Conservation (phyloP, 2,797 vertebrate species). For the Gymnoscopelus braueri region DNA sequence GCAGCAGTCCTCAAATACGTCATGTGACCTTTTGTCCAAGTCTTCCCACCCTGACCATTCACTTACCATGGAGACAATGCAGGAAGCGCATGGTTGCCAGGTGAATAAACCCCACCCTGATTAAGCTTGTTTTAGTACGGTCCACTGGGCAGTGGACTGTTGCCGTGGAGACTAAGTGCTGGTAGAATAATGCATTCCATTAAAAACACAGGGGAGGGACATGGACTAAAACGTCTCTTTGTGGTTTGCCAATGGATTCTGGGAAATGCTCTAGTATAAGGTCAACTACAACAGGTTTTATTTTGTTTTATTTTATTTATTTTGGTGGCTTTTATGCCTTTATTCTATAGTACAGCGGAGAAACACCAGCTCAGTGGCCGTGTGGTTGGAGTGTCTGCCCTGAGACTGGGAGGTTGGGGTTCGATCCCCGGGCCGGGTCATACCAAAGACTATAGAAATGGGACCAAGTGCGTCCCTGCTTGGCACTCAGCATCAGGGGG, state of each 20-base stretch:
- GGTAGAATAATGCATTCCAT: constrained; percentile 45
- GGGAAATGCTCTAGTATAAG: constrained; percentile 23
- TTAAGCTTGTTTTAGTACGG: constrained; percentile 7
- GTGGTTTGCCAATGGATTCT: constrained; percentile 45
- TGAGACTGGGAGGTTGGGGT: no score
- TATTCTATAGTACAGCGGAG: no score
- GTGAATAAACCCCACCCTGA: not conserved
- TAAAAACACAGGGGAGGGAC: constrained; percentile 16
- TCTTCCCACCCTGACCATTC: constrained; percentile 8
- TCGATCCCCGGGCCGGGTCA: no score
- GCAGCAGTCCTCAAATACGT: not conserved
- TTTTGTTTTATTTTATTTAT: not conserved
- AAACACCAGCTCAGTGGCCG: no score
- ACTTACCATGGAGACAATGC: constrained; percentile 32
- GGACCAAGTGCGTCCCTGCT: no score
- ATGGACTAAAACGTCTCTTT: constrained; percentile 42
- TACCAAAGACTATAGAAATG: no score
- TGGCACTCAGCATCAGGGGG: no score
- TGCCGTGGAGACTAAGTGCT: constrained; percentile 13
- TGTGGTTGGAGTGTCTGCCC: no score
- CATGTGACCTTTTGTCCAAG: constrained; percentile 1
- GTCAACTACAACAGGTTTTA: not conserved
- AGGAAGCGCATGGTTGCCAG: constrained; percentile 38
- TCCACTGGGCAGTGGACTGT: constrained; percentile 6
- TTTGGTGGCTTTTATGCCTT: no score